Evolutionary conservation across 2,888 invertebrate species (phyloP).

Genomic region (Clusia tigrina): DNA sequence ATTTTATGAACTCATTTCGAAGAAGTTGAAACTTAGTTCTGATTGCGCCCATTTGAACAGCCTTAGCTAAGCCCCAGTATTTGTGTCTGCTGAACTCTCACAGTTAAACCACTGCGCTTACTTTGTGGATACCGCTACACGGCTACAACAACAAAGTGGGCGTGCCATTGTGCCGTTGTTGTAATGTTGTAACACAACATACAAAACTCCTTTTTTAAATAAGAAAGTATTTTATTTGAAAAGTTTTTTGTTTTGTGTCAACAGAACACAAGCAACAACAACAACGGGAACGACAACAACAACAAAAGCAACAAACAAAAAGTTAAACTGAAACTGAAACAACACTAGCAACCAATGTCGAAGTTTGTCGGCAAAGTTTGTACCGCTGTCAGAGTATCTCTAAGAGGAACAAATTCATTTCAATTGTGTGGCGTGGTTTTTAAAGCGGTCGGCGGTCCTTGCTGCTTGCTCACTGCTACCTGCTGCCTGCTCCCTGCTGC

Average conservation of each 20-base stretch:
- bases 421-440: constrained; percentile 39
- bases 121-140: neutral
- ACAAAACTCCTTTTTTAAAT: constrained; percentile 34
- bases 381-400: constrained; percentile 38
- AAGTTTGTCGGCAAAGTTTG: constrained; percentile 43
- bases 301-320: constrained; percentile 11
- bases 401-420: constrained; percentile 51
- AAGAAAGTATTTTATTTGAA: constrained; percentile 52
- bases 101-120: too few species aligned
- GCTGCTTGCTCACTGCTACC: neutral
- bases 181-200: too few species aligned
- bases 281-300: constrained; percentile 29
- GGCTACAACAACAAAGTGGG: neutral
- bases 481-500: too few species aligned
- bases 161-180: neutral
- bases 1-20: too few species aligned
- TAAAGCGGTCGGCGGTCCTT: neutral
- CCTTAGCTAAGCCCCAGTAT: neutral
- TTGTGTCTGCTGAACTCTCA: neutral
- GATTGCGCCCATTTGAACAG: too few species aligned
- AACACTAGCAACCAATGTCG: constrained; percentile 49
- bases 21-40: too few species aligned
- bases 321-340: constrained; percentile 48
- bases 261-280: constrained; percentile 22
- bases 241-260: constrained; percentile 40